These are phyloP conservation scores for Protomyctophum bolini DNA, from an alignment of 2,113 vertebrate species.

Conservation along the genomic window DNA sequence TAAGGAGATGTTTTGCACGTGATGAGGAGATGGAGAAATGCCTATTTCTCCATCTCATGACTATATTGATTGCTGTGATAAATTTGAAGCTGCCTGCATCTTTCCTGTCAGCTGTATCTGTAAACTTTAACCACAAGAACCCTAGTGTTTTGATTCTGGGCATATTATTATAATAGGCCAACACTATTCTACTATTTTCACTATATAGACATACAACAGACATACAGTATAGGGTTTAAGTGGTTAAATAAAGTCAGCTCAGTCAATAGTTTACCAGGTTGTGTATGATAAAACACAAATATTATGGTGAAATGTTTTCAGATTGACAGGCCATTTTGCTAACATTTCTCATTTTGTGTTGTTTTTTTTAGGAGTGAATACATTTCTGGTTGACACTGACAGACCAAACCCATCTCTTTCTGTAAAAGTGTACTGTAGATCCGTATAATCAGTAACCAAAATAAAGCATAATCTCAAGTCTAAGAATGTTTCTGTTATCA, in stretches of 20 bases:
- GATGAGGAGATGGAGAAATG: conserved; percentile 31
- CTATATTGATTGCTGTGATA: neutral
- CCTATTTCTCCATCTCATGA: conserved; percentile 17
- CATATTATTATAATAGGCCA: no score
- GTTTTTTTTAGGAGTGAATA: neutral
- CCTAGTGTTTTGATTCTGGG: no score
- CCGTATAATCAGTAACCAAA: neutral
- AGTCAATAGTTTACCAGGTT: conserved; percentile 10
- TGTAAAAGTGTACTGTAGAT: neutral
- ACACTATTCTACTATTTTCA: no score
- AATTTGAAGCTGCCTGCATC: no score
- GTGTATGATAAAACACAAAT: neutral
- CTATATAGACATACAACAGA: no score
- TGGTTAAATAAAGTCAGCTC: neutral
- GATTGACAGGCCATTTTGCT: neutral
- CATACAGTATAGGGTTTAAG: neutral
- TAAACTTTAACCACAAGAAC: no score
- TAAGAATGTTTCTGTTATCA: conserved; percentile 9
- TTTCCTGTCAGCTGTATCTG: no score
- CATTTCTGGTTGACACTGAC: conserved; percentile 6
- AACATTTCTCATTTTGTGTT: neutral
- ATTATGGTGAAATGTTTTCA: neutral
- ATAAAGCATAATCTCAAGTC: neutral
- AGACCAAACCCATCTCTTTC: neutral
- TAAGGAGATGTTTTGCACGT: conserved; percentile 34